Conservation (phyloP, 2,113 vertebrate genomes). For the Leptosomus discolor region DNA sequence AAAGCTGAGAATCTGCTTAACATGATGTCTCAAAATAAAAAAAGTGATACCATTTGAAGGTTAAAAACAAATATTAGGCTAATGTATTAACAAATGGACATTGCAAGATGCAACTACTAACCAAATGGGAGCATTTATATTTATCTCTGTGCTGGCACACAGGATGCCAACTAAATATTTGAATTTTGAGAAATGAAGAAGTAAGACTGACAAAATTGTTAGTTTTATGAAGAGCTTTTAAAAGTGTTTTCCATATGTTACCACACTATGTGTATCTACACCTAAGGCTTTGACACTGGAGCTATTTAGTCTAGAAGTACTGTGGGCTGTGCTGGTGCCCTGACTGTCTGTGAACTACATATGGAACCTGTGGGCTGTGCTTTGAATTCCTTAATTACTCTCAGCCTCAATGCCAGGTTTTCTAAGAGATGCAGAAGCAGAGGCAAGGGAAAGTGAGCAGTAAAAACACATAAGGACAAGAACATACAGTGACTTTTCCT, state of each 20-base stretch:
- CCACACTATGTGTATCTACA: neutral
- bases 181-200: neutral
- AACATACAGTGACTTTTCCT: neutral
- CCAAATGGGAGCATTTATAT: neutral
- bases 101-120: neutral
- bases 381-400: neutral
- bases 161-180: neutral
- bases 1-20: neutral
- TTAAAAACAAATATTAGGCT: neutral
- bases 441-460: neutral
- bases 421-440: neutral
- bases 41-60: neutral
- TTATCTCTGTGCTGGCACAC: neutral
- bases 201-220: neutral
- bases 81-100: neutral
- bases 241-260: neutral
- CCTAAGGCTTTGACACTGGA: neutral
- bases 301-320: neutral
- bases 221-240: neutral
- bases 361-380: neutral
- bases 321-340: neutral
- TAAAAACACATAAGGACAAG: neutral
- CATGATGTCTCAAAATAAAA: neutral
- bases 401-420: neutral
- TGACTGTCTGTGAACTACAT: neutral